Evolutionary conservation across 37 sponge, comb jelly and placozoan genomes (phyloP).

Genomic region (Halichondria panicea): DNA sequence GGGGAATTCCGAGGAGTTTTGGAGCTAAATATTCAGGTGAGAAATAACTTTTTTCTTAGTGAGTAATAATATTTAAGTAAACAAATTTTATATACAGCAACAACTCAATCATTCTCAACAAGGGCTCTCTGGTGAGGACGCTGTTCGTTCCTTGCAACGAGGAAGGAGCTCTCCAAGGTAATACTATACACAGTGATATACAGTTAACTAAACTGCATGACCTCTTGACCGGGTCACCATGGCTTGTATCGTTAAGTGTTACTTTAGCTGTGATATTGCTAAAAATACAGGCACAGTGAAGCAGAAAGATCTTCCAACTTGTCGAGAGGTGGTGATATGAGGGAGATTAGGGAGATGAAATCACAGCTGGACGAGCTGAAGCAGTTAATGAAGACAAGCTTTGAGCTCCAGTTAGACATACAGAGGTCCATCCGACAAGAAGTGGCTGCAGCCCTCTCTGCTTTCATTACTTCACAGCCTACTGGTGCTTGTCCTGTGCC

Average conservation of each 20-base stretch:
- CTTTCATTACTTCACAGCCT: slow-evolving; percentile 1
- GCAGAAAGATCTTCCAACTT: neutral
- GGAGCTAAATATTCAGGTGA: slow-evolving; percentile 86
- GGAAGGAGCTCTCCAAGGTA: too few relatives aligned
- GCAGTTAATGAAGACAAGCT: slow-evolving; percentile 74
- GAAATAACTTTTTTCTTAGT: too few relatives aligned
- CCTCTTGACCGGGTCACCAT: neutral
- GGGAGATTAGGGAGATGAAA: slow-evolving; percentile 68
- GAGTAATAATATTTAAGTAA: too few relatives aligned
- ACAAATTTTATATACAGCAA: too few relatives aligned
- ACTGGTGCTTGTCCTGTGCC: slow-evolving; percentile 2
- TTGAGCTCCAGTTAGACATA: slow-evolving; percentile 86
- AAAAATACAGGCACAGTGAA: neutral
- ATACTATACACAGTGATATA: too few relatives aligned
- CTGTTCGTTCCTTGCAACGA: too few relatives aligned
- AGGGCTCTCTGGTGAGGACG: too few relatives aligned
- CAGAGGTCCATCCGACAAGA: slow-evolving; percentile 91
- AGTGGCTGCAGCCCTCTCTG: slow-evolving; percentile 79
- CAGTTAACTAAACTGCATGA: too few relatives aligned
- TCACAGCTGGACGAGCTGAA: slow-evolving; percentile 73
- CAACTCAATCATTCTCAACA: too few relatives aligned
- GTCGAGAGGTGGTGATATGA: slow-evolving; percentile 5
- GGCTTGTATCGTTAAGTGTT: neutral
- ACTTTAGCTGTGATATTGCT: neutral
- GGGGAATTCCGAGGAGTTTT: slow-evolving; percentile 84